Conservation (phyloP, 2,797 vertebrate genomes). For the Bovichtus diacanthus region DNA sequence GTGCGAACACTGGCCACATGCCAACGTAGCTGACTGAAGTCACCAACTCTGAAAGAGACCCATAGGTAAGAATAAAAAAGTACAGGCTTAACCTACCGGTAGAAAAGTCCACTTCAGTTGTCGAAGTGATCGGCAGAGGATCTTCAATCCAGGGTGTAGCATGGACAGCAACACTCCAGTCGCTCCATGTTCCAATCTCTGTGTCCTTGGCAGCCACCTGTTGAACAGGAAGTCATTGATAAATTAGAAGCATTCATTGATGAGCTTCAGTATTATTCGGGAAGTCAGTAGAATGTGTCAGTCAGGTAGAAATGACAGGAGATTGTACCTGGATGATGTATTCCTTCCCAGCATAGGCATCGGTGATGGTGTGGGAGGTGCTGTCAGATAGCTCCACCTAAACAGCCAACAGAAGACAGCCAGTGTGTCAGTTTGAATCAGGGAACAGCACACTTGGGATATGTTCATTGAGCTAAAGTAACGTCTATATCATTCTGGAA, state of each 20-base stretch:
- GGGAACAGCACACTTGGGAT: background rate
- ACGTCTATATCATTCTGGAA: background rate
- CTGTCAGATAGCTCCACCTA: constrained; percentile 97
- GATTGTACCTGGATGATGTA: constrained; percentile 94
- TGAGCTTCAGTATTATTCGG: background rate
- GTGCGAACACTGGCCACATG: background rate
- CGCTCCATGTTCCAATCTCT: constrained; percentile 97
- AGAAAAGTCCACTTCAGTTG: constrained; percentile 88
- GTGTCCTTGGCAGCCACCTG: constrained; percentile 96
- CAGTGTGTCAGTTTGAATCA: constrained; percentile 18
- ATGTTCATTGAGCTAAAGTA: background rate
- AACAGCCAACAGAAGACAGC: constrained; percentile 28
- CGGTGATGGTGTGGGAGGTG: constrained; percentile 94
- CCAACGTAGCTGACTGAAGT: background rate
- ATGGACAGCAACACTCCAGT: constrained; percentile 96
- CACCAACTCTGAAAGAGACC: background rate
- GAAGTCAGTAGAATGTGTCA: background rate
- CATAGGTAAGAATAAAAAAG: background rate
- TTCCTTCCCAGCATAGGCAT: constrained; percentile 95
- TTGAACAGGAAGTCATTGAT: background rate
- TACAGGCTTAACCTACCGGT: constrained; percentile 50
- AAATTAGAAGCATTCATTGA: background rate
- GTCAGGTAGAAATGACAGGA: background rate
- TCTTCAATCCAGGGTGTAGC: constrained; percentile 97
- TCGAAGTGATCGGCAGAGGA: constrained; percentile 87